These are phyloP conservation scores for Peromyscus melanophrys DNA, from an alignment of 2,797 vertebrate genomes.

Conservation along the genomic window DNA sequence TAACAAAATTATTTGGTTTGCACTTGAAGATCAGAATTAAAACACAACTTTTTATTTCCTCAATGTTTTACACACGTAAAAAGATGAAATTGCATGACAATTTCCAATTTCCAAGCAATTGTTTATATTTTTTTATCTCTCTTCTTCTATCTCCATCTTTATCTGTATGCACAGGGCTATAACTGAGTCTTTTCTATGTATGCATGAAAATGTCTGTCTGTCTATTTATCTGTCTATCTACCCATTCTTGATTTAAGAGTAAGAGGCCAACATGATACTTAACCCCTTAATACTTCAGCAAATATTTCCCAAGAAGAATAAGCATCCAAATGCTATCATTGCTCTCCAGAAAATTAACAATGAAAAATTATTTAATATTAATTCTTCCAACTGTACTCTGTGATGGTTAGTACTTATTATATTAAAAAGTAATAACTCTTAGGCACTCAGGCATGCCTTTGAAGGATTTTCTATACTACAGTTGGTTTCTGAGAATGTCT, in stretches of 20 bases:
- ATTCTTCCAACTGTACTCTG: neutral
- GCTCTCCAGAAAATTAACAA: constrained; percentile 2
- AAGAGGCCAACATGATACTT: neutral
- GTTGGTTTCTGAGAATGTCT: neutral
- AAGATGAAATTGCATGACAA: neutral
- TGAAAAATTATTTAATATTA: neutral
- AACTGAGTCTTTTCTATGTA: neutral
- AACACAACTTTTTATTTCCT: neutral
- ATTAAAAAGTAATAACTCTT: neutral
- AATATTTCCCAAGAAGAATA: neutral
- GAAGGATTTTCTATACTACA: neutral
- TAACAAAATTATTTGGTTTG: constrained; percentile 19
- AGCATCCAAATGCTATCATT: neutral
- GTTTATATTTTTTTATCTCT: neutral
- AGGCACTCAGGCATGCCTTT: neutral
- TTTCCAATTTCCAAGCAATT: neutral
- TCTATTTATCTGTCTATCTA: neutral
- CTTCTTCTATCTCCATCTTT: neutral
- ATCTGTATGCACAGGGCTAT: neutral
- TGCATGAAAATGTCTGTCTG: neutral
- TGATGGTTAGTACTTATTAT: neutral
- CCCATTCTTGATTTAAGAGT: neutral
- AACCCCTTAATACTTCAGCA: neutral
- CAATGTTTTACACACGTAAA: neutral
- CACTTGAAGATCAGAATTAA: neutral